A percentile compares a stretch with the other conserved stretches of the same genome.
These are phyloP conservation scores for Intellagama lesueurii DNA, from an alignment of 2,797 vertebrate species.

Conservation along the genomic window DNA sequence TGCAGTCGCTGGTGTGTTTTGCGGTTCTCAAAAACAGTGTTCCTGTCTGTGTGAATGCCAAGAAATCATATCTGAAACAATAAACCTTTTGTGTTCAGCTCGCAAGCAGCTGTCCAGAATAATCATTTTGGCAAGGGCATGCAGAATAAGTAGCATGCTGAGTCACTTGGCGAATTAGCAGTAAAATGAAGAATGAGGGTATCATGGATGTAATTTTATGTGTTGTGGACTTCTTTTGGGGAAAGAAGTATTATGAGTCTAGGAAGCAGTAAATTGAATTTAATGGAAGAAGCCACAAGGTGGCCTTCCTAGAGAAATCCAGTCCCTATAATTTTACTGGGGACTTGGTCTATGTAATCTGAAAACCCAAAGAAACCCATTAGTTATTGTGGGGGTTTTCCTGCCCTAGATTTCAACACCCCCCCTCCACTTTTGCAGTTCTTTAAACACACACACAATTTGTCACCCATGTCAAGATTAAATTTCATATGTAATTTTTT, in stretches of 20 bases:
- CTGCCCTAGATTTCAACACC: neutral
- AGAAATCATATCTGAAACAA: slow-evolving; percentile 28
- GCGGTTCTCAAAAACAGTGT: neutral
- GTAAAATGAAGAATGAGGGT: neutral
- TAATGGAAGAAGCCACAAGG: slow-evolving; percentile 20
- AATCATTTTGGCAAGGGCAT: slow-evolving; percentile 17
- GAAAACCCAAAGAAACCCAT: neutral
- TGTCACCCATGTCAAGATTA: neutral
- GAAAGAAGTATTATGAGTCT: neutral
- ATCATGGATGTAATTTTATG: neutral
- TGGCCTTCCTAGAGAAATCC: slow-evolving; percentile 8
- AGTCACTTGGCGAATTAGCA: neutral
- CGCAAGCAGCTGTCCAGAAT: slow-evolving; percentile 26
- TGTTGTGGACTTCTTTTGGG: neutral
- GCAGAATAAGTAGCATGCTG: neutral
- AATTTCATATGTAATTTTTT: neutral
- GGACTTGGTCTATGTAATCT: neutral
- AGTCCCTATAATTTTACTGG: neutral
- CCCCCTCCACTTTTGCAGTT: neutral
- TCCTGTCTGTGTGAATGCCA: slow-evolving; percentile 2
- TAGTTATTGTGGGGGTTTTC: neutral
- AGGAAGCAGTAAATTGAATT: neutral
- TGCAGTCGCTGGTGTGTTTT: neutral
- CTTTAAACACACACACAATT: neutral
- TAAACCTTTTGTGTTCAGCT: slow-evolving; percentile 9